These are phyloP conservation scores for Tinea pellionella DNA, from an alignment of 2,888 invertebrate species.

Conservation along the genomic window DNA sequence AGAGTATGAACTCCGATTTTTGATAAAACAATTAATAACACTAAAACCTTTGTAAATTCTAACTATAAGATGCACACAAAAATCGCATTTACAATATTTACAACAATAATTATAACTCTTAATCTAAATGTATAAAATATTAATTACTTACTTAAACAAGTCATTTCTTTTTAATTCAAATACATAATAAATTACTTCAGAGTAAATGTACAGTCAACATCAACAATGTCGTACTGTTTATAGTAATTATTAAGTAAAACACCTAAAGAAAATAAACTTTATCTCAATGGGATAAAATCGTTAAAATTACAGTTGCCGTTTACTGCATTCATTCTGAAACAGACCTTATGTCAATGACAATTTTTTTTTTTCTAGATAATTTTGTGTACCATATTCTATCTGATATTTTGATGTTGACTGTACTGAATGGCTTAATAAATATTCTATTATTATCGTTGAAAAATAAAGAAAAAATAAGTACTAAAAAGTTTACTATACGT, in stretches of 20 bases:
- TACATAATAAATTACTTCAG: not conserved
- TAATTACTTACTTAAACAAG: not conserved
- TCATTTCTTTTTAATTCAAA: not conserved
- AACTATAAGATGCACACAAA: not conserved
- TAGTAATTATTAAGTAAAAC: too few species aligned
- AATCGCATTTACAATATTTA: constrained; percentile 12
- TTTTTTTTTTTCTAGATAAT: too few species aligned
- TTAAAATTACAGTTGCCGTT: too few species aligned
- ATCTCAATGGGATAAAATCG: too few species aligned
- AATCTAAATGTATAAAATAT: not conserved
- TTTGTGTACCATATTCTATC: too few species aligned
- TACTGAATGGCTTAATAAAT: too few species aligned
- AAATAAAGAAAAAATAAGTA: not conserved
- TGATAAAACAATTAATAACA: not conserved
- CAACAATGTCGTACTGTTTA: too few species aligned
- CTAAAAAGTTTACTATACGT: not conserved
- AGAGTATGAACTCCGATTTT: not conserved
- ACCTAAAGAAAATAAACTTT: too few species aligned
- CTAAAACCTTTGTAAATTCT: not conserved
- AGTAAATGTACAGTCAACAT: too few species aligned
- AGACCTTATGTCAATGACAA: too few species aligned
- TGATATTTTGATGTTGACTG: too few species aligned
- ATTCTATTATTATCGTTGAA: not conserved
- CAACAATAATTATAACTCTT: not conserved
- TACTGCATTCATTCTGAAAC: too few species aligned